Conservation (phyloP, 2,113 vertebrate genomes). For the Xiphorhynchus elegans region DNA sequence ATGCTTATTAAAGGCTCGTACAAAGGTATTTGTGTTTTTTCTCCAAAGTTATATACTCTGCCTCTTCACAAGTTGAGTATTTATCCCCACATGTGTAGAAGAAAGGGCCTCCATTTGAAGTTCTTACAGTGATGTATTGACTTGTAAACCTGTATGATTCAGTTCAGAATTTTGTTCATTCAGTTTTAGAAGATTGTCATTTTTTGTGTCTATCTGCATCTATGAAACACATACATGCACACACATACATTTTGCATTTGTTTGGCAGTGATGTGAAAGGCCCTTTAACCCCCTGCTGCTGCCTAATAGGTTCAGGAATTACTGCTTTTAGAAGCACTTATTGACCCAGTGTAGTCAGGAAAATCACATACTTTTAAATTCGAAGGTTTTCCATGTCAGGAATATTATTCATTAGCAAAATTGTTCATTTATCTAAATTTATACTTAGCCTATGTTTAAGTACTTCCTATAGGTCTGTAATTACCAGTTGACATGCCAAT, state of each 20-base stretch:
- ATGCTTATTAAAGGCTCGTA: not conserved
- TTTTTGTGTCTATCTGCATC: not conserved
- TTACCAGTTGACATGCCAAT: not conserved
- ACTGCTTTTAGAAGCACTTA: not conserved
- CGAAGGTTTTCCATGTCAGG: not conserved
- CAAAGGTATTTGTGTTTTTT: not conserved
- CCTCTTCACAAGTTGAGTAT: not conserved
- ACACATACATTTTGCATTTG: not conserved
- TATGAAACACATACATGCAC: not conserved
- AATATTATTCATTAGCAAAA: conserved; percentile 7
- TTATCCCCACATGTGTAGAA: not conserved
- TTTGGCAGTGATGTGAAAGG: not conserved
- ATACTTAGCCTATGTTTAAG: not conserved
- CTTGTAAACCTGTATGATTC: not conserved
- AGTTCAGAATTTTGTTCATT: not conserved
- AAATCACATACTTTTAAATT: not conserved
- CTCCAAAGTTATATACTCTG: not conserved
- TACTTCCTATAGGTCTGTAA: conserved; percentile 27
- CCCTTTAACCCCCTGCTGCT: not conserved
- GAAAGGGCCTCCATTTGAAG: not conserved
- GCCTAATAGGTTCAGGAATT: not conserved
- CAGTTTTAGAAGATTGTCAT: not conserved
- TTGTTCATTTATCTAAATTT: conserved; percentile 33
- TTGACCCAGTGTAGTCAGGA: not conserved
- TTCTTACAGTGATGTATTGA: not conserved